Conservation (phyloP, 2,888 invertebrate genomes). For the Parnassius orleans region DNA sequence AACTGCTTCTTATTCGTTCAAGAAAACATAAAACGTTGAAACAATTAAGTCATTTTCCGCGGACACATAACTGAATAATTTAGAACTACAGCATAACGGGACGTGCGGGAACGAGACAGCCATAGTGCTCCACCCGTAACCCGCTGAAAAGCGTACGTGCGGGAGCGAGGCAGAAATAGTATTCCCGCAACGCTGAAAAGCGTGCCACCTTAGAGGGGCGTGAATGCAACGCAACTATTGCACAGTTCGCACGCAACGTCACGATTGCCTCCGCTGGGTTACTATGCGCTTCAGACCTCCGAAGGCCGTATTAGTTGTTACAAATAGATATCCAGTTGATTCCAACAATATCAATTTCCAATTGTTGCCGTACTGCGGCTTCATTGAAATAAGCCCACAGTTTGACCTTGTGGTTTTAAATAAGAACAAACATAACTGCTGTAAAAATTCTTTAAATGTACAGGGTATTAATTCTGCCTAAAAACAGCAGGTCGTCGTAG, state of each 20-base stretch:
- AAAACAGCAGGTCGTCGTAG: too few relatives aligned
- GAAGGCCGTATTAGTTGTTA: conserved; percentile 16
- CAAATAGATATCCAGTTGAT: conserved; percentile 18
- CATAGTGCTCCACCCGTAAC: neutral
- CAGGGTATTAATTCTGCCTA: too few relatives aligned
- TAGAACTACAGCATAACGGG: neutral
- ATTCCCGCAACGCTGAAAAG: neutral
- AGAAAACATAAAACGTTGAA: too few relatives aligned
- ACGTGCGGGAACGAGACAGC: too few relatives aligned
- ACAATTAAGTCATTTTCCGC: neutral
- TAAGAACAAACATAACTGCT: too few relatives aligned
- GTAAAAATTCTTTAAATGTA: too few relatives aligned
- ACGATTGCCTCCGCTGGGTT: neutral
- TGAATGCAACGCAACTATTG: neutral
- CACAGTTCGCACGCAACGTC: neutral
- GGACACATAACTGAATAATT: conserved; percentile 7
- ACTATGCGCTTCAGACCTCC: neutral
- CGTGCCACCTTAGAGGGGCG: neutral
- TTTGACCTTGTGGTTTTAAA: neutral
- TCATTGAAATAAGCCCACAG: conserved; percentile 2
- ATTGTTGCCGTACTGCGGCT: neutral
- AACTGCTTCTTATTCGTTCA: too few relatives aligned
- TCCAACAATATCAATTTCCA: conserved; percentile 18
- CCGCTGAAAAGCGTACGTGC: neutral
- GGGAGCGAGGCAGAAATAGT: neutral